Evolutionary conservation across 2,888 invertebrate species (phyloP).

Genomic region (Linnaemya vulpina): DNA sequence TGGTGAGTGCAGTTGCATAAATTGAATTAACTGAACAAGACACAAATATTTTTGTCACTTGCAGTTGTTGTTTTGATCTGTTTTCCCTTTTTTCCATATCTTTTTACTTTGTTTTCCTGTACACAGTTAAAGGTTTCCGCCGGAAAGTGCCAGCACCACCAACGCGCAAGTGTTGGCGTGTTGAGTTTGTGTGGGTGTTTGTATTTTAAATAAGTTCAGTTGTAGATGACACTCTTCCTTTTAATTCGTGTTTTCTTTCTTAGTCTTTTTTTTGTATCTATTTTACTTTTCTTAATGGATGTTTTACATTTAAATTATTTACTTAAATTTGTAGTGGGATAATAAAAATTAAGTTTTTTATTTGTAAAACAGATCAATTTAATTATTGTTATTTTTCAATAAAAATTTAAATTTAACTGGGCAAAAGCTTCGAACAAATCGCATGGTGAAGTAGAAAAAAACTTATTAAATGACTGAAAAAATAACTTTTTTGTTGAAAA

Average conservation of each 20-base stretch:
- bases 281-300: background rate
- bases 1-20: conserved; percentile 38
- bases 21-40: conserved; percentile 60
- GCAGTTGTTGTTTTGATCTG: conserved; percentile 15
- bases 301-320: too few species aligned
- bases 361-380: too few species aligned
- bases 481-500: background rate
- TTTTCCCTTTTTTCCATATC: conserved; percentile 18
- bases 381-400: too few species aligned
- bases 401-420: too few species aligned
- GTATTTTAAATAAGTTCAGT: background rate
- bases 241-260: background rate
- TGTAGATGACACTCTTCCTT: background rate
- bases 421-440: too few species aligned
- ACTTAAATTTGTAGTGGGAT: too few species aligned
- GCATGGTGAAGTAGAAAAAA: too few species aligned
- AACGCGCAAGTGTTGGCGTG: background rate
- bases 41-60: conserved; percentile 55
- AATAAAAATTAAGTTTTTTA: too few species aligned
- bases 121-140: conserved; percentile 43
- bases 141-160: conserved; percentile 25
- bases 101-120: conserved; percentile 28
- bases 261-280: background rate
- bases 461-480: too few species aligned
- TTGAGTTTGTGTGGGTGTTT: conserved; percentile 4